Percentiles rank a stretch among this genome's conserved stretches.
These are phyloP conservation scores for Cyphomyrus plagiostoma DNA, from an alignment of 2,113 vertebrate genomes.

Conservation along the genomic window DNA sequence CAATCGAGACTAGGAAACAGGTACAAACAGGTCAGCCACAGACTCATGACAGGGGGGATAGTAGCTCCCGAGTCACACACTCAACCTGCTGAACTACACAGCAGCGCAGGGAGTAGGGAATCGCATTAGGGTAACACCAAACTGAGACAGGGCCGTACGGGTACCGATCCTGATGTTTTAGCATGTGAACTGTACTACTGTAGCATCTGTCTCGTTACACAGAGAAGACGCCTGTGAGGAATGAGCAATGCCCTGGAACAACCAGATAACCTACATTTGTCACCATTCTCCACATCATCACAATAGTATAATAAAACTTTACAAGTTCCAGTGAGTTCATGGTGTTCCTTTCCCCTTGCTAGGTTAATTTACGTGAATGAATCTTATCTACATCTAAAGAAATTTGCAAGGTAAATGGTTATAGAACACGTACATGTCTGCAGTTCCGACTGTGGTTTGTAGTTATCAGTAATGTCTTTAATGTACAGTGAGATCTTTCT, in stretches of 20 bases:
- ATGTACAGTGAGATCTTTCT: neutral
- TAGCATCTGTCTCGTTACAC: neutral
- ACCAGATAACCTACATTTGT: neutral
- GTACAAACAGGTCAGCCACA: neutral
- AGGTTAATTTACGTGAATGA: neutral
- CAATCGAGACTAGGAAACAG: neutral
- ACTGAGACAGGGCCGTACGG: neutral
- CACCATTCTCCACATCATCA: neutral
- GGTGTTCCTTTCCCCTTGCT: neutral
- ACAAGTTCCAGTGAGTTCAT: neutral
- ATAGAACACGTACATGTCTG: neutral
- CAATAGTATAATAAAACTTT: neutral
- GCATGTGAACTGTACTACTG: neutral
- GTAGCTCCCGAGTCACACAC: neutral
- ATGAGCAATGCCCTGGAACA: neutral
- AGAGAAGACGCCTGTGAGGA: neutral
- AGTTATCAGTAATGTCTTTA: neutral
- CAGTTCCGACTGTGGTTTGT: neutral
- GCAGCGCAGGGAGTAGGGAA: neutral
- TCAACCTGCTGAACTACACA: neutral
- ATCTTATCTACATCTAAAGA: neutral
- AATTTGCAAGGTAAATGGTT: neutral
- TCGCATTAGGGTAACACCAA: neutral
- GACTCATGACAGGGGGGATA: neutral
- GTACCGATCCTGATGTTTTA: neutral